phyloP scores from a whole-genome alignment of 1,140 invertebrate species.

The Drosophila eugracilis region DNA sequence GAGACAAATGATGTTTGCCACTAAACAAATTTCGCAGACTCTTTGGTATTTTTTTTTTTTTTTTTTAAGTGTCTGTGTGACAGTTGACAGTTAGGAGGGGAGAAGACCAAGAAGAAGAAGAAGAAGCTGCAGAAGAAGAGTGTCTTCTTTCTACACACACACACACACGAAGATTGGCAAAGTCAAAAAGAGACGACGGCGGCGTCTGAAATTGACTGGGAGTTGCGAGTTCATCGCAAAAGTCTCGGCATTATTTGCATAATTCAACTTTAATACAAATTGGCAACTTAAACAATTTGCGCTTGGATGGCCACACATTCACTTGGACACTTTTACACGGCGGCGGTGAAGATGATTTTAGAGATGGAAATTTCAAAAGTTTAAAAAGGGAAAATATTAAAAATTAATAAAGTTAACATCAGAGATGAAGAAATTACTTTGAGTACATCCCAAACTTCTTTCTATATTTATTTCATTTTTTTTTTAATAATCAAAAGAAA shows the following conservation, averaged over 20 bases:
- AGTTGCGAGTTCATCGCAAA: constrained; percentile 47
- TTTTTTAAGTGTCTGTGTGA: constrained; percentile 49
- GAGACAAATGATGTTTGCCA: constrained; percentile 66
- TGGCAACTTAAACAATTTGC: constrained; percentile 56
- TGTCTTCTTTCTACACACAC: background rate
- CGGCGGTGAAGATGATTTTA: constrained; percentile 5
- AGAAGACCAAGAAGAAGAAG: constrained; percentile 34
- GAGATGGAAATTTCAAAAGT: too few species aligned
- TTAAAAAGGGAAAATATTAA: background rate
- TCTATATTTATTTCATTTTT: background rate
- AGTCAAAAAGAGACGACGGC: background rate
- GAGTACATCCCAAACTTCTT: background rate
- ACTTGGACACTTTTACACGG: constrained; percentile 11
- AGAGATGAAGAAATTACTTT: background rate
- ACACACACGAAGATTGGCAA: background rate
- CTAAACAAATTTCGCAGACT: constrained; percentile 49
- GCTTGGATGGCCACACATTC: constrained; percentile 37
- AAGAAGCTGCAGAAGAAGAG: constrained; percentile 35
- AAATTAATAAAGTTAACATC: too few species aligned
- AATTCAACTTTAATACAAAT: constrained; percentile 78
- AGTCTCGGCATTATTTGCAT: constrained; percentile 70
- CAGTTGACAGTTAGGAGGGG: constrained; percentile 77
- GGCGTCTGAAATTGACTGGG: constrained; percentile 36
- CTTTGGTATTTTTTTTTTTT: constrained; percentile 7
- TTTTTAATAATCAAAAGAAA: background rate